Evolutionary conservation across 1,140 invertebrate species (phyloP), one percentile per base, ranked within the genome.

Genomic region (Saccostrea glomerata): DNA sequence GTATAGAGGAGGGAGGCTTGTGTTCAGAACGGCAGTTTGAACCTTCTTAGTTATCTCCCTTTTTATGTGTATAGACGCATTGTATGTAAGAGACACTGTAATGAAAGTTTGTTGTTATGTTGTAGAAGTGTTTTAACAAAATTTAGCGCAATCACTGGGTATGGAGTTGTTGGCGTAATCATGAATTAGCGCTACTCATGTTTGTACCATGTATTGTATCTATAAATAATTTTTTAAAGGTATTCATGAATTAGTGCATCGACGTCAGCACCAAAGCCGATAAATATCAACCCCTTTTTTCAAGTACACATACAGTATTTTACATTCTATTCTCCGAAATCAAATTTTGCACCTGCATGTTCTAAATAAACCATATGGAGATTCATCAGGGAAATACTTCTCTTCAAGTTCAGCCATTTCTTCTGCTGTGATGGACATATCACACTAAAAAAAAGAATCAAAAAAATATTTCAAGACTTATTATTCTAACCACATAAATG

Each of bases 311-410:
- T n/a, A n/a, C n/a, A n/a, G n/a, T 47, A 47, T 47, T 47, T 47
- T 47, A 5, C 6, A 47, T 9, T 9, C 1, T 47, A 36, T 47
- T 47, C 47, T 5, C 5, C 0, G 0, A 47, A 86, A 23, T 20
- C 47, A 11, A 95, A n/a, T 94, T 87, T 86, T 30, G 47, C 83
- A 94, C 93, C 92, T 93, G 92, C 94, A 95, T 1, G 92, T 90
- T 88, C 95, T 92, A 90, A 95, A 95, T 17, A 95, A 89, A 23
- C 95, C 94, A 92, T 93, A 95, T n/a, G 93, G 91, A 20, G 93
- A 94, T 15, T 93, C 91, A 66, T 94, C 90, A 54, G 94, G 91
- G 91, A 95, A 95, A 90, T 94, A 94, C 85, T 91, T 92, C 54
- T 94, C 93, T 90, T 95, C 95, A 56, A 95, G 73, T 84, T 94